A percentile compares a stretch with the other conserved stretches of the same genome.
Conservation (phyloP, 2,888 invertebrate species). For the Incurvaria masculella region DNA sequence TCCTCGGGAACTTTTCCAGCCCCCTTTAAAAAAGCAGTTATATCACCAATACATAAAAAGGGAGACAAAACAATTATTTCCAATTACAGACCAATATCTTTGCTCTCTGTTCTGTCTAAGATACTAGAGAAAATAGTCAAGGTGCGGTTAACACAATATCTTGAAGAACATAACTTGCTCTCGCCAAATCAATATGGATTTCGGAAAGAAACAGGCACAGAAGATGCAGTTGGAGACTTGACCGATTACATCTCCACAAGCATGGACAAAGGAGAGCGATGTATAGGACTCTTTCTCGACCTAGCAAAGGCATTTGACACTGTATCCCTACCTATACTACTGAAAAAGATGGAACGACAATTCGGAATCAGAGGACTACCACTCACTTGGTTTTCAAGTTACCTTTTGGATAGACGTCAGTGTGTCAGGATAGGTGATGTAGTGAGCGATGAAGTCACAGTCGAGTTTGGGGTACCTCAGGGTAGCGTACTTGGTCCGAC, state of each 20-base stretch:
- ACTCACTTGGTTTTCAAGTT: no score
- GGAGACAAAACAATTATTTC: neutral
- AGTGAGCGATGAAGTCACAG: no score
- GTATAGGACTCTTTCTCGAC: no score
- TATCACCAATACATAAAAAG: neutral
- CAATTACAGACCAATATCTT: constrained; percentile 1
- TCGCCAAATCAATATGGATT: constrained; percentile 1
- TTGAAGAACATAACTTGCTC: neutral
- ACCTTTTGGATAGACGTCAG: no score
- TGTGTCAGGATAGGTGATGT: no score
- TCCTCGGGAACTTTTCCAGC: neutral
- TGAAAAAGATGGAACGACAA: no score
- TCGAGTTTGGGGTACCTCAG: no score
- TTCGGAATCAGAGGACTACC: no score
- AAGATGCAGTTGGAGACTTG: neutral
- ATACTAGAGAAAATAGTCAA: constrained; percentile 1
- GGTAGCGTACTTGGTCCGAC: no score
- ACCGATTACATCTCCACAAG: neutral
- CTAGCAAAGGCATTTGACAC: no score
- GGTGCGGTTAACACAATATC: neutral
- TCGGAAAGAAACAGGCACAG: neutral
- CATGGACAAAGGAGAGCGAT: neutral
- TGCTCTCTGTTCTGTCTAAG: constrained; percentile 1
- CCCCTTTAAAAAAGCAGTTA: neutral
- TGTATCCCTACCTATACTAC: no score